Evolutionary conservation across 2,888 invertebrate species (phyloP).

Genomic region (Troglohyphantes excavatus): DNA sequence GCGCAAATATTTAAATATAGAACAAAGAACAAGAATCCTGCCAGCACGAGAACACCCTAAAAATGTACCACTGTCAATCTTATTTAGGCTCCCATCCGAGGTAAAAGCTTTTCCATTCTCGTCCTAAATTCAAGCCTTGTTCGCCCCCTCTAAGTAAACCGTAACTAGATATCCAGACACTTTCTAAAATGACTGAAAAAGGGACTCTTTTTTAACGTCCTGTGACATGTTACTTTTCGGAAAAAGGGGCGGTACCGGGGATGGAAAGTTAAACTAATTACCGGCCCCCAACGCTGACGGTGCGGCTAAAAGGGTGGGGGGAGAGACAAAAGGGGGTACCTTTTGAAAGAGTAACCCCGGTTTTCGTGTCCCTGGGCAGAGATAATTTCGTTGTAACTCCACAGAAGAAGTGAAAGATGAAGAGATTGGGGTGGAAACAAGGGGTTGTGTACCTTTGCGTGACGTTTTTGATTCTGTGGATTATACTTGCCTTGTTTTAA

Average conservation of each 20-base stretch:
- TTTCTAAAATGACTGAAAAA: constrained; percentile 15
- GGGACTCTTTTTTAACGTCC: constrained; percentile 27
- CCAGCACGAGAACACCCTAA: constrained; percentile 10
- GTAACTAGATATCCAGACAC: constrained; percentile 41
- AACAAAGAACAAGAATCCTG: neutral
- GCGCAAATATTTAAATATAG: neutral
- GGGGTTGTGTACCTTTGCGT: too few relatives aligned
- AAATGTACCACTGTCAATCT: constrained; percentile 47
- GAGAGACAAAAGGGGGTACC: neutral
- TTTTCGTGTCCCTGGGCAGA: neutral
- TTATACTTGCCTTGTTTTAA: too few relatives aligned
- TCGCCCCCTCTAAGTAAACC: constrained; percentile 33
- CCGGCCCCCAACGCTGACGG: constrained; percentile 16
- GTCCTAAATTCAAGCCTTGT: constrained; percentile 11
- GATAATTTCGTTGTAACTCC: neutral
- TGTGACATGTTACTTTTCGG: constrained; percentile 39
- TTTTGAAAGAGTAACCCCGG: neutral
- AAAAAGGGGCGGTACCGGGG: constrained; percentile 1
- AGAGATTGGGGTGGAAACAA: neutral
- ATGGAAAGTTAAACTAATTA: constrained; percentile 57
- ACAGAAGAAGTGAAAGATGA: neutral
- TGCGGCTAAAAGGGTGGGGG: constrained; percentile 3
- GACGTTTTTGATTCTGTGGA: too few relatives aligned
- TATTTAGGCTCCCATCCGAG: constrained; percentile 29
- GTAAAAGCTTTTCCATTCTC: constrained; percentile 51